Base-by-base conservation (phyloP, 2,888 invertebrate species). In the Danaus chrysippus region DNA sequence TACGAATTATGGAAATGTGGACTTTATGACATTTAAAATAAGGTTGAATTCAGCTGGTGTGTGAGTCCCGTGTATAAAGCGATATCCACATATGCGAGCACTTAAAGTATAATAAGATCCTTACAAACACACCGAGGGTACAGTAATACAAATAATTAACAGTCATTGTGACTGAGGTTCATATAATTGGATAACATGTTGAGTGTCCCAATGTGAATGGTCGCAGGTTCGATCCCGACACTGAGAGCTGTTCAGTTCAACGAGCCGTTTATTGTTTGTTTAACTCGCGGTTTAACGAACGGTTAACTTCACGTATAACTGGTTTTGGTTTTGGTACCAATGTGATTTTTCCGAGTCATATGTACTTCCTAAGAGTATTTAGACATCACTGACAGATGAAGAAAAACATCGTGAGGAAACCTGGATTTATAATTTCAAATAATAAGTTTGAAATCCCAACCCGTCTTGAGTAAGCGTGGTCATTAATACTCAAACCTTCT, bases 61-160 rank as follows among this genome's bases (percentile, higher is more conserved):
- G 3, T 34, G 56, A 19, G 41, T 10, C 41, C 53, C 13, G n/a
- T 19, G 46, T 44, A 62, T 60, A 2, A 17, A 44, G 34, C 10
- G 53, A 69, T 71, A 73, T 70, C 76, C 84, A 78, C 84, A 84
- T 86, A 85, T 84, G 86, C 76, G 74, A 70, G 61, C 74, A 80
- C 79, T 81, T 76, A 76, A 73, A 71, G 68, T 71, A 74, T 76
- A 77, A 77, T 76, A 74, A 77, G 81, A 73, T 71, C 69, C 75
- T 77, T 76, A 70, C 67, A 71, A 70, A 70, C 62, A 68, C 68
- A 69, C 62, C 65, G 62, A 71, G 69, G 72, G 70, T 62, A 70
- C 72, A 75, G 73, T 73, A 74, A 73, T 74, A 71, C 71, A 75
- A 77, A 77, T 75, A 78, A 82, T 81, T 81, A 76, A 77, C 73